These are phyloP conservation scores for Lithophane ornitopus DNA, from an alignment of 2,888 invertebrate species.

Conservation along the genomic window DNA sequence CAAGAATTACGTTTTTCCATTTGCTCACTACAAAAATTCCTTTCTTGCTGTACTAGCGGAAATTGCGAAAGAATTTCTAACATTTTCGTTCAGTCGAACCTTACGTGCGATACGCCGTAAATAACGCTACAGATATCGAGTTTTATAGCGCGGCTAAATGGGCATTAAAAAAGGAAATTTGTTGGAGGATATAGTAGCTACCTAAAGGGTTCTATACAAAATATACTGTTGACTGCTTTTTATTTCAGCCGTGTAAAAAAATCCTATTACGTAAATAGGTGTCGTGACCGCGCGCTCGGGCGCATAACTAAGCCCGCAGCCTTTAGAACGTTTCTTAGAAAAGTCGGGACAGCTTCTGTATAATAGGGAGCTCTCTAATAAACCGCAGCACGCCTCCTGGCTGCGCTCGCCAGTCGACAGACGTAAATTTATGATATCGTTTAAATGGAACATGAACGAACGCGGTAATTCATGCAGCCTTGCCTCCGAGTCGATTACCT, in stretches of 20 bases:
- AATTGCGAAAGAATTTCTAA: slow-evolving; percentile 68
- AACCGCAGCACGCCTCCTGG: slow-evolving; percentile 55
- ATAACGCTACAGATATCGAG: slow-evolving; percentile 64
- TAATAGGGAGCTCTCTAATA: slow-evolving; percentile 54
- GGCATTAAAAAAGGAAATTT: slow-evolving; percentile 62
- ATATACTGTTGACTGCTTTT: slow-evolving; percentile 35
- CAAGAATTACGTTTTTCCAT: slow-evolving; percentile 66
- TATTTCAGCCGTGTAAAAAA: slow-evolving; percentile 45
- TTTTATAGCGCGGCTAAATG: slow-evolving; percentile 68
- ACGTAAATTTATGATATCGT: slow-evolving; percentile 62
- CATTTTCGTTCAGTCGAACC: slow-evolving; percentile 61
- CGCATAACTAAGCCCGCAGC: slow-evolving; percentile 47
- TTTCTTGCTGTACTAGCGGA: slow-evolving; percentile 62
- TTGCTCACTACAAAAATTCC: slow-evolving; percentile 65
- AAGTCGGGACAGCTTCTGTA: slow-evolving; percentile 37
- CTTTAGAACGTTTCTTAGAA: slow-evolving; percentile 35
- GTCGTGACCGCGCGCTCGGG: slow-evolving; percentile 47
- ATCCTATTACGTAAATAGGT: slow-evolving; percentile 59
- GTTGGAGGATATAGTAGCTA: slow-evolving; percentile 44
- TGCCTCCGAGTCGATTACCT: slow-evolving; percentile 50
- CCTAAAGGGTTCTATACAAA: slow-evolving; percentile 32
- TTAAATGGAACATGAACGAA: slow-evolving; percentile 61
- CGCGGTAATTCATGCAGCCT: slow-evolving; percentile 51
- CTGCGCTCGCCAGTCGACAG: slow-evolving; percentile 38
- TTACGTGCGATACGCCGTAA: slow-evolving; percentile 67